A percentile compares a stretch with the other conserved stretches of the same genome.
Conservation (phyloP, 2,113 vertebrate genomes). For the Dermatemys mawii region DNA sequence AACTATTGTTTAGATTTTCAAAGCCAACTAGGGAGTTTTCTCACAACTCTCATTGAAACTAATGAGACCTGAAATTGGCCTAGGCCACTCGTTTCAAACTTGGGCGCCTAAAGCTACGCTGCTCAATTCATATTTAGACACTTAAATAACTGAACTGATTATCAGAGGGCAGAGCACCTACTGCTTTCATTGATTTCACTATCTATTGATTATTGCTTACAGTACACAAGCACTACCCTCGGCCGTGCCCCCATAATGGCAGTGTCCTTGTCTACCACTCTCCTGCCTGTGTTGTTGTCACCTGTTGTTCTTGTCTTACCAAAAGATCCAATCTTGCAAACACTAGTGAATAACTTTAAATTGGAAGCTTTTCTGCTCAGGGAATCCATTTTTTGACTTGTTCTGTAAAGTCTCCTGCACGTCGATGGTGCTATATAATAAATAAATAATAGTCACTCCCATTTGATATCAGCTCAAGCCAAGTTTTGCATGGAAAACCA, state of each 20-base stretch:
- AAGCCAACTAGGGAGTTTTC: background rate
- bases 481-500: background rate
- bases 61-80: background rate
- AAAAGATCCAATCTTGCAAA: background rate
- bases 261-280: background rate
- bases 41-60: background rate
- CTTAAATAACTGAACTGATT: rapidly evolving
- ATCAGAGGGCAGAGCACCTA: background rate
- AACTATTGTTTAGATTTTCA: background rate
- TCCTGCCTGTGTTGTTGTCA: background rate
- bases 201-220: background rate
- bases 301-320: background rate
- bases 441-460: background rate
- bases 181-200: background rate
- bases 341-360: background rate
- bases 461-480: background rate
- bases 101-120: background rate
- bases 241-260: background rate
- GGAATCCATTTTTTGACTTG: background rate
- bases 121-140: rapidly evolving
- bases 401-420: background rate
- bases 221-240: background rate
- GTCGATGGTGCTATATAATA: background rate
- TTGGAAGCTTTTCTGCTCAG: background rate
- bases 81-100: background rate